phyloP scores from a whole-genome alignment of 1,140 invertebrate species.

The Laupala kohalensis region DNA sequence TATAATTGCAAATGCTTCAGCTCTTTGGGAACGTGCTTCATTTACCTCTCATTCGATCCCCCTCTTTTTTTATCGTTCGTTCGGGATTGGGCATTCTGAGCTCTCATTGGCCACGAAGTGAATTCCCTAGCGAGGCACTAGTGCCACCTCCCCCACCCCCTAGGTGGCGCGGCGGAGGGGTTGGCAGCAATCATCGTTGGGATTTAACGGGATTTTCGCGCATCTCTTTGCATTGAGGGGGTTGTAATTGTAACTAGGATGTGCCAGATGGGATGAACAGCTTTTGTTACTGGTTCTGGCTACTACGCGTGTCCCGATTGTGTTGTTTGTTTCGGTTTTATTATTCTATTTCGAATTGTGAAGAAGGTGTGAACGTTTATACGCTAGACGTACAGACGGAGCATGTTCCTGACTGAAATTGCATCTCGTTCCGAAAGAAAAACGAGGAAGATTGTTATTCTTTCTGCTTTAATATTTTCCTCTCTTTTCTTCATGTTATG shows the following conservation, averaged over 20 bases:
- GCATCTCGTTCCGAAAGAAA: too few species aligned
- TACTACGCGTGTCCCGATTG: background rate
- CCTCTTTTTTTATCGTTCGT: background rate
- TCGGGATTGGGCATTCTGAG: background rate
- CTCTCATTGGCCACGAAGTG: background rate
- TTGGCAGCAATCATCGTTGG: background rate
- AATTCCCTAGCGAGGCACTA: background rate
- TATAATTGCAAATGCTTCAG: background rate
- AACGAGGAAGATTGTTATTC: too few species aligned
- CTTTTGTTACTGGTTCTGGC: background rate
- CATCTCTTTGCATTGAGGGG: background rate
- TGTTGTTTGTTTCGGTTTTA: too few species aligned
- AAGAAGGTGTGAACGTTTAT: too few species aligned
- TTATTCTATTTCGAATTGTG: too few species aligned
- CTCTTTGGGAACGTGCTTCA: background rate
- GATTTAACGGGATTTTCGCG: background rate
- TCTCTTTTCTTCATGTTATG: background rate
- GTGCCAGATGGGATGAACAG: background rate
- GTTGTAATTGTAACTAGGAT: background rate
- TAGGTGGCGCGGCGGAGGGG: too few species aligned
- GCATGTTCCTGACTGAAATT: too few species aligned
- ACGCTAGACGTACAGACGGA: too few species aligned
- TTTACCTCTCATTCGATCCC: background rate
- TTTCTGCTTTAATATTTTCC: too few species aligned
- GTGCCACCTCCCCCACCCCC: background rate